Conservation (phyloP, 2,113 vertebrate species). For the Propithecus coquereli region DNA sequence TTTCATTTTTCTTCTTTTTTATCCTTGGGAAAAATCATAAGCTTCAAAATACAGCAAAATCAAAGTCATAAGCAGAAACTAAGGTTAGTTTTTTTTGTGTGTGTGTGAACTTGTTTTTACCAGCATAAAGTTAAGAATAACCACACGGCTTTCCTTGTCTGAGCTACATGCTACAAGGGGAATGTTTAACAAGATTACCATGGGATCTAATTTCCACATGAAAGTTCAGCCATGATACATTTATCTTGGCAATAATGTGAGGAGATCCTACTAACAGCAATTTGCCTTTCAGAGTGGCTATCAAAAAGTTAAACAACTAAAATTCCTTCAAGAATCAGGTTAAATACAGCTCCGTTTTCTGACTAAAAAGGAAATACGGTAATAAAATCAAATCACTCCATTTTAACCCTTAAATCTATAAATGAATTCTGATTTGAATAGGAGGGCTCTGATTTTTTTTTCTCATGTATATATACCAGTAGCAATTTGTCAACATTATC, state of each 20-base stretch:
- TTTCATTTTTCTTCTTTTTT: neutral
- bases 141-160: neutral
- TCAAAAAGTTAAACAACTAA: neutral
- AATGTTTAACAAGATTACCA: neutral
- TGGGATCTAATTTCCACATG: neutral
- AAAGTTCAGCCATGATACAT: neutral
- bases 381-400: neutral
- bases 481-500: neutral
- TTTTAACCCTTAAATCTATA: neutral
- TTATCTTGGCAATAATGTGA: neutral
- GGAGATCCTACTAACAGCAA: neutral
- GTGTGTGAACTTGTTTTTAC: neutral
- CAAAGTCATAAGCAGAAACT: neutral
- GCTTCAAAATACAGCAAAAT: neutral
- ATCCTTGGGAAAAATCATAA: neutral
- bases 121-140: neutral
- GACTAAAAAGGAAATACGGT: neutral
- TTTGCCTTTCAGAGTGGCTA: neutral
- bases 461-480: neutral
- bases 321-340: neutral
- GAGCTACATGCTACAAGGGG: neutral
- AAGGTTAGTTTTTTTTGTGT: neutral
- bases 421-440: slow-evolving; percentile 7
- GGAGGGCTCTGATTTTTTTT: neutral
- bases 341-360: neutral